Conservation (phyloP, 2,888 invertebrate species). For the Agonopterix heracliana region DNA sequence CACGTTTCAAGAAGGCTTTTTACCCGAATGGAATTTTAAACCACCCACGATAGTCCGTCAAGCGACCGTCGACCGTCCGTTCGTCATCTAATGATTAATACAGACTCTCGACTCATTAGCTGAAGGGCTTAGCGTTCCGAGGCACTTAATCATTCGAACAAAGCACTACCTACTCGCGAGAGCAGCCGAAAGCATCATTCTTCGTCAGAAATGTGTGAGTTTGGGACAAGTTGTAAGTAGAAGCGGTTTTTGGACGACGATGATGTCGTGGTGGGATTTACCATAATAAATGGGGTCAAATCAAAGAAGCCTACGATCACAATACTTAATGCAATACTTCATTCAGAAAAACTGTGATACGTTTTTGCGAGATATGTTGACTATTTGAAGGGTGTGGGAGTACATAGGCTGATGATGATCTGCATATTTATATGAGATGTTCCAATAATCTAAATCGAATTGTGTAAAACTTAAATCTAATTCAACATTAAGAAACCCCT, state of each 20-base stretch:
- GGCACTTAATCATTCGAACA: conserved; percentile 75
- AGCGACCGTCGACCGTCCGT: conserved; percentile 32
- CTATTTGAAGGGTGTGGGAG: too few relatives aligned
- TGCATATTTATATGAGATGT: too few relatives aligned
- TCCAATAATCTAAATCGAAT: too few relatives aligned
- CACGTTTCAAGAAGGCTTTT: too few relatives aligned
- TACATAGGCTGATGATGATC: too few relatives aligned
- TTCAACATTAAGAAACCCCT: too few relatives aligned
- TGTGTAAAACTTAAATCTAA: too few relatives aligned
- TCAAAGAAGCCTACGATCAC: too few relatives aligned
- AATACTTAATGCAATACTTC: too few relatives aligned
- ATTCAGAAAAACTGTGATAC: too few relatives aligned
- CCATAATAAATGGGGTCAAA: too few relatives aligned
- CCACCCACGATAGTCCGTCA: conserved; percentile 57
- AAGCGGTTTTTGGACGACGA: not conserved
- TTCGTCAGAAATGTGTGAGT: conserved; percentile 69
- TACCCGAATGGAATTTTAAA: conserved; percentile 10
- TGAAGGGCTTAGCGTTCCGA: conserved; percentile 69
- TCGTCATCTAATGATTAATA: conserved; percentile 72
- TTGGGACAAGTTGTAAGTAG: conserved; percentile 29
- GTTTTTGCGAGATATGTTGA: too few relatives aligned
- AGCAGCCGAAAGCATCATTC: conserved; percentile 74
- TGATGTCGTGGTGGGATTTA: not conserved
- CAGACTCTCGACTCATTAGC: conserved; percentile 72
- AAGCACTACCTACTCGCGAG: conserved; percentile 72